Evolutionary conservation across 1,140 invertebrate species (phyloP), one percentile per base, ranked within the genome.

Genomic region (Anastrepha obliqua): DNA sequence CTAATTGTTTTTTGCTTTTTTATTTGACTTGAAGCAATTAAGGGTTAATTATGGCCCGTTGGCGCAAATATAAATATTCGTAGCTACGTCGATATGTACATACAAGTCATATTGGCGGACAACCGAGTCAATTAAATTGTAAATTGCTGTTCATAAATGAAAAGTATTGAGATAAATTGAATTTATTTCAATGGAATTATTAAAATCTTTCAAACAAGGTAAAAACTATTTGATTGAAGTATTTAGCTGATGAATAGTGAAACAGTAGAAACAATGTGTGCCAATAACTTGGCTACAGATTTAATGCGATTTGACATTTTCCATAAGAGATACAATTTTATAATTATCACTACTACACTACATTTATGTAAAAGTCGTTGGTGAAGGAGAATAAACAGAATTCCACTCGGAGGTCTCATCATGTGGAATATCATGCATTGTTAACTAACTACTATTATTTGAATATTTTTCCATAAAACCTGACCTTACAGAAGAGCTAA

Each of bases 1-100:
- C 74, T 81, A 81, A 81, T 81, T 81, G 74, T 81, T 81, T 81
- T 81, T 81, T 81, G 47, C 20, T 81, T 55, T 81, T 55, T 15
- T 42, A 81, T 81, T 51, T 55, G 74, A 81, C 74, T 81, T 11
- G n/a, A 81, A 55, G 74, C 74, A 81, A 81, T 81, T 81, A 81
- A 81, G 74, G 74, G 74, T 81, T 81, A 58, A 81, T 81, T 81
- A 81, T 81, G 47, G 74, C 47, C 74, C 51, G 47, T n/a, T 78
- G 47, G 42, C 70, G 70, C 70, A 51, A n/a, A 29, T 20, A 81
- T 47, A 81, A n/a, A 55, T 55, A 55, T 55, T 20, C 17, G 44
- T 81, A 29, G 15, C 2, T 81, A 20, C 2, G 13, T 78, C 4
- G 0, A 15, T 55, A 11, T 81, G 47, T 55, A 55, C 47, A 29